Percentiles rank a stretch among this genome's conserved stretches.
Conservation (phyloP, 2,797 vertebrate genomes). For the Cossypha niveicapilla region DNA sequence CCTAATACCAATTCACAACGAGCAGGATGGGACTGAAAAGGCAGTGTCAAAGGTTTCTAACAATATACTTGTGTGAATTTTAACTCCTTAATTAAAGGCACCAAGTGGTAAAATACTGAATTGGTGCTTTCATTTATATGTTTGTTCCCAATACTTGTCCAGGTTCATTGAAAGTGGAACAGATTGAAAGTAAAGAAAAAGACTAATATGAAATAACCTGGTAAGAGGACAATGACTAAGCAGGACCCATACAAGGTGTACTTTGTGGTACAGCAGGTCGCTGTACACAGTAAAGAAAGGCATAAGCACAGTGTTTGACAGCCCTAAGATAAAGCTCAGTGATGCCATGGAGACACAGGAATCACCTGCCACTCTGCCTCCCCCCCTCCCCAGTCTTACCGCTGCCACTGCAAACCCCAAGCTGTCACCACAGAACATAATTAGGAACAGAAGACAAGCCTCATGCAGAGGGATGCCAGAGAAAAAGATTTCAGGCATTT, state of each 20-base stretch:
- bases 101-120: not conserved
- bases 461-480: not conserved
- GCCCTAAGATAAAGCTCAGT: not conserved
- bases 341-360: constrained; percentile 39
- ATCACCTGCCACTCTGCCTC: not conserved
- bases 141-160: not conserved
- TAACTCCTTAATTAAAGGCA: not conserved
- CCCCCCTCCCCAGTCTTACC: not conserved
- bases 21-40: not conserved
- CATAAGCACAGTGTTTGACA: not conserved
- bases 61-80: not conserved
- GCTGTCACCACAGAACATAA: constrained; percentile 14
- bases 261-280: not conserved
- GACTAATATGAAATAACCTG: not conserved
- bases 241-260: not conserved
- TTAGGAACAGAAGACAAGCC: constrained; percentile 2
- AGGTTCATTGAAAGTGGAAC: not conserved
- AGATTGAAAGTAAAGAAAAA: not conserved
- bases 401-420: not conserved
- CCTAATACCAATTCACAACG: not conserved
- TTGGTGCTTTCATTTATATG: not conserved
- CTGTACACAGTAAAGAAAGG: not conserved
- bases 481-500: not conserved
- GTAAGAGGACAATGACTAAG: not conserved
- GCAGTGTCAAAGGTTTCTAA: not conserved